Conservation (phyloP, 2,797 vertebrate genomes). For the Meda fulgida region DNA sequence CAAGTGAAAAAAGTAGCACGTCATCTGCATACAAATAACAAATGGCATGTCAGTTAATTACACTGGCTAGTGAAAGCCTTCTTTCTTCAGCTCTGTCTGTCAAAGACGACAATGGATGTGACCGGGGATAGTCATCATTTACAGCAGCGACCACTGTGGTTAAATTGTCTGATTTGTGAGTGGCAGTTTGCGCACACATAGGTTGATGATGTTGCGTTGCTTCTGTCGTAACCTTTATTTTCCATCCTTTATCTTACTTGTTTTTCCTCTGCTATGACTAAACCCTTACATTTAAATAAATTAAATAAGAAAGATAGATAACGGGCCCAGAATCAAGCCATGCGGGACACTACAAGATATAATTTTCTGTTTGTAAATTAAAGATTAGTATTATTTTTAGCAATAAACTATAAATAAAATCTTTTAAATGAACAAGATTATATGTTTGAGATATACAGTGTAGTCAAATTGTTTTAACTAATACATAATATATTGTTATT, state of each 20-base stretch:
- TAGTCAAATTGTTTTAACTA: too few relatives aligned
- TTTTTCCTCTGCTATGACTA: neutral
- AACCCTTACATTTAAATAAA: neutral
- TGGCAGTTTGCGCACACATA: neutral
- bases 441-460: too few relatives aligned
- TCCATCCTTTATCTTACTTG: neutral
- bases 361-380: neutral
- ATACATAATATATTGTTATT: too few relatives aligned
- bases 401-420: too few relatives aligned
- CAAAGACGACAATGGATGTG: neutral
- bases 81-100: neutral
- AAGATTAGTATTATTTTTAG: neutral
- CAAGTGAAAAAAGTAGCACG: neutral
- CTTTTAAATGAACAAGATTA: too few relatives aligned
- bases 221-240: neutral
- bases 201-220: neutral
- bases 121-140: neutral
- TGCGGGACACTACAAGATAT: neutral
- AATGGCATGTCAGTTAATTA: neutral
- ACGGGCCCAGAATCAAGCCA: neutral
- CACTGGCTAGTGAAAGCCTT: neutral
- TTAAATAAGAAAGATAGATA: neutral
- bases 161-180: neutral
- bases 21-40: neutral
- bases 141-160: neutral